phyloP scores from a whole-genome alignment of 2,797 vertebrate species.

The Manis crassicaudata region DNA sequence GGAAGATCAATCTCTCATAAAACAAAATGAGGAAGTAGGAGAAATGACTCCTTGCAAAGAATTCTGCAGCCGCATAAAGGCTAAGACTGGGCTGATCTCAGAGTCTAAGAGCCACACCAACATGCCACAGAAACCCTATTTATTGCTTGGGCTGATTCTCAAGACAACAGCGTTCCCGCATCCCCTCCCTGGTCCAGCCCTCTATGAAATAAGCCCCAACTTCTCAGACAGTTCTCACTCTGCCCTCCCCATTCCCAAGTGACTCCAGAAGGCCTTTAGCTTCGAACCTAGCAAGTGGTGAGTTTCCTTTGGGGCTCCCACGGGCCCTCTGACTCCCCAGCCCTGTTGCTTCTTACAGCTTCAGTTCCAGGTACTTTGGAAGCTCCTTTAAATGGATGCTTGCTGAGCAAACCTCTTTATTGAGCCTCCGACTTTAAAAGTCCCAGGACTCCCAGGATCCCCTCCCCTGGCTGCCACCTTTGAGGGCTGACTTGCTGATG shows the following conservation, averaged over 20 bases:
- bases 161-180: neutral
- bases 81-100: neutral
- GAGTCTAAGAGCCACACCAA: neutral
- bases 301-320: neutral
- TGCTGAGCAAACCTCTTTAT: neutral
- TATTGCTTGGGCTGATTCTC: neutral
- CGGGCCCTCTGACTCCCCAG: neutral
- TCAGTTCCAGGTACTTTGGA: neutral
- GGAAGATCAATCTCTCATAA: neutral
- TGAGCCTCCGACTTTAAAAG: neutral
- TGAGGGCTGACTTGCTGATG: neutral
- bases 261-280: fast-evolving
- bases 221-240: fast-evolving
- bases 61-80: neutral
- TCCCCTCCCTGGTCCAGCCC: neutral
- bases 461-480: neutral
- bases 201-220: too few species aligned
- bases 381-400: neutral
- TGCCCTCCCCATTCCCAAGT: neutral
- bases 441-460: neutral
- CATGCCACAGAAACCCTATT: neutral
- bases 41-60: neutral
- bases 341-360: neutral
- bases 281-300: neutral
- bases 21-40: neutral